Percentiles rank a stretch among this genome's conserved stretches.
phyloP scores from a whole-genome alignment of 2,113 vertebrate genomes.

The Phaetusa simplex region DNA sequence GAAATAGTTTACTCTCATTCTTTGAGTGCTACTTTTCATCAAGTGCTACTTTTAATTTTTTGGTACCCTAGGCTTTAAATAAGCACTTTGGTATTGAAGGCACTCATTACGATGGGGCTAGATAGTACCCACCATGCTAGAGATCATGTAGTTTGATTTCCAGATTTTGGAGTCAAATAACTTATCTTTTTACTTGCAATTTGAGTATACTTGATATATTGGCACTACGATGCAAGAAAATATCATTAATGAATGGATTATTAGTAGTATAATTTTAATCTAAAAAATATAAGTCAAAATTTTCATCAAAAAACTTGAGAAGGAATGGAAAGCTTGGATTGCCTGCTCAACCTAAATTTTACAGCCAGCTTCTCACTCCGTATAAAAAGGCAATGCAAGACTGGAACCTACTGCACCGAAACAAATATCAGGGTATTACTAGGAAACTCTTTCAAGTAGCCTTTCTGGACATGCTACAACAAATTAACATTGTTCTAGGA shows the following conservation, averaged over 20 bases:
- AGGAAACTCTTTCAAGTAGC: neutral
- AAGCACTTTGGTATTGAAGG: neutral
- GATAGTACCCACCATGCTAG: neutral
- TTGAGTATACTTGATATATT: neutral
- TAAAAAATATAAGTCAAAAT: no score
- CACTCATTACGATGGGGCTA: neutral
- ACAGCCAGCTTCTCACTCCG: neutral
- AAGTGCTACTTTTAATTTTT: neutral
- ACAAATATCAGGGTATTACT: neutral
- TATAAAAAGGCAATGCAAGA: neutral
- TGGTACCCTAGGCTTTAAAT: neutral
- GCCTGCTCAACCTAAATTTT: neutral
- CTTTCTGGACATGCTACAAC: neutral
- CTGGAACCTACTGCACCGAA: neutral
- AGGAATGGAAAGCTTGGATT: neutral
- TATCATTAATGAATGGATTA: neutral
- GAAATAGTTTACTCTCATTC: neutral
- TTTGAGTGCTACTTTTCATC: neutral
- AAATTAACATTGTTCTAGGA: neutral
- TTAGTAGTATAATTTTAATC: neutral
- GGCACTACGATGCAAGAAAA: neutral
- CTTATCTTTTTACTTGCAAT: neutral
- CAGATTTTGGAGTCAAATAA: neutral
- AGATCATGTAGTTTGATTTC: neutral
- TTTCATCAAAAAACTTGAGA: neutral